Evolutionary conservation across 2,888 invertebrate genomes (phyloP).

Genomic region (Agrenia bidenticulata): DNA sequence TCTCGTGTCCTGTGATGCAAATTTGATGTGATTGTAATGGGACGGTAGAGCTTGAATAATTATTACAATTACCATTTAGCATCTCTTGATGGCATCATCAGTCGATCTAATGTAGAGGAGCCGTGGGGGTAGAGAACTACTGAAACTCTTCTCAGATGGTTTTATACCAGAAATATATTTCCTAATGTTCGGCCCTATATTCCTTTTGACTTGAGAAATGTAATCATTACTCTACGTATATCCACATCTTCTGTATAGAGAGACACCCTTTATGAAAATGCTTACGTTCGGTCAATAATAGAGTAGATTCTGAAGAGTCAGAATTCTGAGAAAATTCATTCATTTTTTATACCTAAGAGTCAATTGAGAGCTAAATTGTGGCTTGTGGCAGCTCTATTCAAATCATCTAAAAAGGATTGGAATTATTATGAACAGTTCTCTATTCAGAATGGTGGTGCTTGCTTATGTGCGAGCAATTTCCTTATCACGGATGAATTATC

Average conservation of each 20-base stretch:
- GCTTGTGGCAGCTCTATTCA: slow-evolving; percentile 10
- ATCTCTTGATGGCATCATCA: slow-evolving; percentile 9
- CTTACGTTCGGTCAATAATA: slow-evolving; percentile 4
- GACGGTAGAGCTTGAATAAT: slow-evolving; percentile 1
- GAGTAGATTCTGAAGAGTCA: slow-evolving; percentile 14
- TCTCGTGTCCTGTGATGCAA: too few relatives aligned
- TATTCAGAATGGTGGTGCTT: background rate
- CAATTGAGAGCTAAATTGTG: slow-evolving; percentile 20
- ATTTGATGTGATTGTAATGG: too few relatives aligned
- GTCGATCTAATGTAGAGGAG: too few relatives aligned
- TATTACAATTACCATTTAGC: slow-evolving; percentile 2
- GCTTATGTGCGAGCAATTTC: slow-evolving; percentile 4
- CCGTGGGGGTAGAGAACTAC: background rate
- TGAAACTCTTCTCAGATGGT: background rate
- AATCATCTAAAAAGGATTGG: slow-evolving; percentile 1
- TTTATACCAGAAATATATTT: too few relatives aligned
- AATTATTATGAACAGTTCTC: background rate
- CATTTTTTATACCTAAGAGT: slow-evolving; percentile 12
- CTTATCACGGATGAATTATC: slow-evolving; percentile 10
- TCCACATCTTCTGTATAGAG: too few relatives aligned
- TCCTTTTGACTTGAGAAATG: too few relatives aligned
- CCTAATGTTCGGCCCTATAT: too few relatives aligned
- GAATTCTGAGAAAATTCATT: slow-evolving; percentile 19
- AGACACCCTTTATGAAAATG: background rate
- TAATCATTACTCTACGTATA: too few relatives aligned